phyloP scores from a whole-genome alignment of 2,113 vertebrate genomes.

The Galbula dea region DNA sequence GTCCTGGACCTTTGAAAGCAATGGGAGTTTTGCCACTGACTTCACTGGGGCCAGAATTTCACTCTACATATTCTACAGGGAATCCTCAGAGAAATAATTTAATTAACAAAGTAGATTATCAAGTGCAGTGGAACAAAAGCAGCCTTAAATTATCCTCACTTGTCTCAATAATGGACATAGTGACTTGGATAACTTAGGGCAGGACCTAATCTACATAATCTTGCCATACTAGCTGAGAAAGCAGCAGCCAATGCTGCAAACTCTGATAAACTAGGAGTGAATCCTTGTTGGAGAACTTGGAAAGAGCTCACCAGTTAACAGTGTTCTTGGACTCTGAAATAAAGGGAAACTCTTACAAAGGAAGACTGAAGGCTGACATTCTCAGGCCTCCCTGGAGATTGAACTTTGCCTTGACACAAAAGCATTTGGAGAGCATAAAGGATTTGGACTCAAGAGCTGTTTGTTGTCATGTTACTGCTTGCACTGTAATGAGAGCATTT shows the following conservation, averaged over 20 bases:
- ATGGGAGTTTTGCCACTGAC: slow-evolving; percentile 2
- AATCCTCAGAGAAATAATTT: background rate
- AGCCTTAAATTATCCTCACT: background rate
- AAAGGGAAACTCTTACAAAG: background rate
- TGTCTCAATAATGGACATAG: background rate
- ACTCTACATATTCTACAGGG: background rate
- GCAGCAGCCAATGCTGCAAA: background rate
- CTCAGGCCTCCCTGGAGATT: background rate
- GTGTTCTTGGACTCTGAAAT: background rate
- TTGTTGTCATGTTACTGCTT: background rate
- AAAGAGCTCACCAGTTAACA: background rate
- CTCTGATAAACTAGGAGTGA: background rate
- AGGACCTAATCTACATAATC: background rate
- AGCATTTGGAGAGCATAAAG: background rate
- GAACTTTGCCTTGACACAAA: background rate
- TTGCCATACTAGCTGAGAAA: background rate
- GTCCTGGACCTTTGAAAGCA: background rate
- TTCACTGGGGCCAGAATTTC: slow-evolving; percentile 3
- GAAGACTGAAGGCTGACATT: background rate
- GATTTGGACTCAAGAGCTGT: background rate
- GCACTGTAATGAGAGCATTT: background rate
- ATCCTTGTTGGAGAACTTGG: background rate
- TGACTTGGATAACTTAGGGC: background rate
- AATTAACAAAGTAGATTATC: background rate
- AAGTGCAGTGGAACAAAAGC: background rate